Base-by-base conservation (phyloP, 2,888 invertebrate genomes). In the Pollenia amentaria region DNA sequence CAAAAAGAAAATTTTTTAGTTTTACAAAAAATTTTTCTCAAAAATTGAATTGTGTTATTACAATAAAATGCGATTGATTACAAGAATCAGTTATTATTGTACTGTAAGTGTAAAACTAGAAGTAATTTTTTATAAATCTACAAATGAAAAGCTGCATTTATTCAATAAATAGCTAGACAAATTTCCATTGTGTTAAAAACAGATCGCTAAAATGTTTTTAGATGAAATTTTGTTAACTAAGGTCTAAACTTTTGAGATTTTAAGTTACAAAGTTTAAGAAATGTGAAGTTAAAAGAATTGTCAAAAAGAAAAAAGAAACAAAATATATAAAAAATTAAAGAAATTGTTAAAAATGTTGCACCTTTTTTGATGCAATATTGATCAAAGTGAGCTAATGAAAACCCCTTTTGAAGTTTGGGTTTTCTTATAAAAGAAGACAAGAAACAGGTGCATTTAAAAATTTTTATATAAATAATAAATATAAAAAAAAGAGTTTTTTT, bases 361-460 rank as follows among this genome's bases (percentile, higher is more conserved):
- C 77, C 87, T 81, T 87, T 51, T 48, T 16, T 65, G 16, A 7
- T 16, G 12, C 16, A 55, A 29, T 64, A 57, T 16, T 60, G 46
- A 55, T 72, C n/a, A 67, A 82, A 60, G 75, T 60, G 60, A 21
- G 53, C 44, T 10, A n/a, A 10, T 21, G 29, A 72, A 72, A 65
- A 44, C 44, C 76, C 62, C 18, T 53, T 60, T 55, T 0, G 48
- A 18, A 29, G 42, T 42, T 65, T 48, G 29, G 29, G 3, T 29
- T 29, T 29, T 29, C 29, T 29, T 29, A 29, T 29, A 42, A 3
- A 18, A 46, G 14, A 65, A 8, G 38, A 3, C 10, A 57, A 65
- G 77, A 79, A 75, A 67, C 87, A 87, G 84, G 87, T 87, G 87
- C 80, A 87, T 77, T 77, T 72, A 3, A 0, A 46, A 55, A 44